Evolutionary conservation across 1,140 invertebrate species (phyloP), one percentile per base, ranked within the genome.

Genomic region (Teleogryllus occipitalis): DNA sequence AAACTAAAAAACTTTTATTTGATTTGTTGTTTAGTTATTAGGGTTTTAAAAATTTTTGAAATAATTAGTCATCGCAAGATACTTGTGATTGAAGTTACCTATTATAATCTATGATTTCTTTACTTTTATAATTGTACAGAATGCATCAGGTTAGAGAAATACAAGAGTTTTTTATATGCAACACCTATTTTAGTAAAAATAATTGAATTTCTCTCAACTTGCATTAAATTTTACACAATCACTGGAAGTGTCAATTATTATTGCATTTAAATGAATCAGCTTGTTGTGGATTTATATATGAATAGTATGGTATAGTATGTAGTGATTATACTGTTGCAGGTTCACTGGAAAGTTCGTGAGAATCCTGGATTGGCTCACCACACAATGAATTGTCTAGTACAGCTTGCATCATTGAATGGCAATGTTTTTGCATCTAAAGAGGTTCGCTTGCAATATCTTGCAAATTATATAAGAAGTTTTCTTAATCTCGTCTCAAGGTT

Each of bases 311-410:
- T 22, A 14, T 79, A 46, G 18, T 22, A n/a, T 74, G 22, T 73
- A 47, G 21, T 80, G 27, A 75, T 79, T 80, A 76, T 49, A 39
- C 72, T 82, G 81, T 81, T 76, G 82, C 82, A 94, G 87, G 87
- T 96, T 77, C 94, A 96, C 85, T 92, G 92, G 89, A 93, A 95
- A 88, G 90, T 96, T 12, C 87, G 95, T 73, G 89, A 90, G 47
- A 90, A 93, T 83, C 90, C 91, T 14, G 90, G 93, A 74, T 87
- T 96, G 81, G 89, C 91, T 65, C 92, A 94, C 85, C 91, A 93
- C 82, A 92, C 93, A 12, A 85, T 96, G 22, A 93, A 90, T 79
- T 96, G 95, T 87, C 87, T 97, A 39, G 91, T 93, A 14, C 95
- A 97, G 84, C 87, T 97, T 54, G 90, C 92, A 0, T 91, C 91